Evolutionary conservation across 2,888 invertebrate genomes (phyloP).

Genomic region (Tipula vernalis): DNA sequence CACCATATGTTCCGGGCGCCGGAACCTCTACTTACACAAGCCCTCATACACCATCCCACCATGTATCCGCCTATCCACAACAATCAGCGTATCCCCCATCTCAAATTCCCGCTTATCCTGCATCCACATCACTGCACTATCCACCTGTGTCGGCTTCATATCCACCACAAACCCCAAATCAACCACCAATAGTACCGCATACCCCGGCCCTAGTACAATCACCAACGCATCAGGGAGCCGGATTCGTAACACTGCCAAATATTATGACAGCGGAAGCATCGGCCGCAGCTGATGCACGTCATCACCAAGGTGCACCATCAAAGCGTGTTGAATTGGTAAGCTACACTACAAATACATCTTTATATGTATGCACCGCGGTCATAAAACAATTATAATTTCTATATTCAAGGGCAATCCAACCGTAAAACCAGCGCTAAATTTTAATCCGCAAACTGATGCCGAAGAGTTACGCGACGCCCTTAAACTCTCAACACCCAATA

Average conservation of each 20-base stretch:
- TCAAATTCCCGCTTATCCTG: neutral
- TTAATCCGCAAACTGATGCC: conserved; percentile 69
- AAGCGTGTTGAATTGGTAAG: neutral
- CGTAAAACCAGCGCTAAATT: conserved; percentile 59
- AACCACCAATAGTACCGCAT: neutral
- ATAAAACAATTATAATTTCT: neutral
- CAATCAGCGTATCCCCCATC: neutral
- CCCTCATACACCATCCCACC: neutral
- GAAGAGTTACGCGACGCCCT: conserved; percentile 71
- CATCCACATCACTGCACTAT: neutral
- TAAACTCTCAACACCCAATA: conserved; percentile 84
- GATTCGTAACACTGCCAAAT: neutral
- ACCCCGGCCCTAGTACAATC: neutral
- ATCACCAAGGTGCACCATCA: neutral
- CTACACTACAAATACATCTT: no score
- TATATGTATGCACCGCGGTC: no score
- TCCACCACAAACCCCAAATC: neutral
- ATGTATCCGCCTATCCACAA: neutral
- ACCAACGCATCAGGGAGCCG: neutral
- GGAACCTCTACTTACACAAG: neutral
- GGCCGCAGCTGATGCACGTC: neutral
- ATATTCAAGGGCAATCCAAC: conserved; percentile 45
- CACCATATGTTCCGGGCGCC: neutral
- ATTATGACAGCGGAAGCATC: neutral
- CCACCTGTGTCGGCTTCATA: neutral